phyloP scores from a whole-genome alignment of 2,113 vertebrate species.

The Salvator merianae region DNA sequence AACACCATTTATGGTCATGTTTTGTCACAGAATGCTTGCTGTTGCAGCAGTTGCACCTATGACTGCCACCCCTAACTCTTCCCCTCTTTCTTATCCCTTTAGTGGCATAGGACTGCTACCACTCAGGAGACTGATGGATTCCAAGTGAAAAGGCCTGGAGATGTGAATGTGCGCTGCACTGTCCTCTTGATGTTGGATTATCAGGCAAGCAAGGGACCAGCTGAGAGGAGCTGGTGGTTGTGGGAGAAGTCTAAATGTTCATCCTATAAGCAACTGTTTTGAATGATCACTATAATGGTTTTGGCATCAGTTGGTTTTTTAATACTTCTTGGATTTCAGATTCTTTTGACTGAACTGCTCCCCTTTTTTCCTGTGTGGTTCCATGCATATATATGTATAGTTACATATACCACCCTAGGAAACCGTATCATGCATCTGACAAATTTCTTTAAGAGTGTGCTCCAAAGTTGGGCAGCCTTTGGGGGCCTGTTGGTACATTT shows the following conservation, averaged over 20 bases:
- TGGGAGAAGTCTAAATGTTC: neutral
- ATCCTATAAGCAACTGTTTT: neutral
- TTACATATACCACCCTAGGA: neutral
- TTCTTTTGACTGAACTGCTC: neutral
- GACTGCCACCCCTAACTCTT: slow-evolving; percentile 4
- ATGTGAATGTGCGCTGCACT: slow-evolving; percentile 96
- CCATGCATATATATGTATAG: neutral
- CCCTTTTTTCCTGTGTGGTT: no score
- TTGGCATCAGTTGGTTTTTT: neutral
- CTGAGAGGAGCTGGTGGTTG: neutral
- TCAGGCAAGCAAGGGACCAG: slow-evolving; percentile 77
- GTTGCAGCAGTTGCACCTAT: no score
- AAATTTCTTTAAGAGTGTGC: no score
- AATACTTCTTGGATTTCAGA: neutral
- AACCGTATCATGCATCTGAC: neutral
- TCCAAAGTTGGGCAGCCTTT: no score
- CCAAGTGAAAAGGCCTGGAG: slow-evolving; percentile 98
- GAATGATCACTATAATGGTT: neutral
- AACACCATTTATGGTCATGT: neutral
- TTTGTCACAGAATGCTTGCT: fast-evolving
- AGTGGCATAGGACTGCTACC: slow-evolving; percentile 99
- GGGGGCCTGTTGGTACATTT: no score
- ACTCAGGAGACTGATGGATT: slow-evolving; percentile 99
- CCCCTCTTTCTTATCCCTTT: slow-evolving; percentile 16
- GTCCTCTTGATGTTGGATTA: slow-evolving; percentile 99